Evolutionary conservation across 2,113 vertebrate genomes (phyloP).

Genomic region (Toxostoma redivivum): DNA sequence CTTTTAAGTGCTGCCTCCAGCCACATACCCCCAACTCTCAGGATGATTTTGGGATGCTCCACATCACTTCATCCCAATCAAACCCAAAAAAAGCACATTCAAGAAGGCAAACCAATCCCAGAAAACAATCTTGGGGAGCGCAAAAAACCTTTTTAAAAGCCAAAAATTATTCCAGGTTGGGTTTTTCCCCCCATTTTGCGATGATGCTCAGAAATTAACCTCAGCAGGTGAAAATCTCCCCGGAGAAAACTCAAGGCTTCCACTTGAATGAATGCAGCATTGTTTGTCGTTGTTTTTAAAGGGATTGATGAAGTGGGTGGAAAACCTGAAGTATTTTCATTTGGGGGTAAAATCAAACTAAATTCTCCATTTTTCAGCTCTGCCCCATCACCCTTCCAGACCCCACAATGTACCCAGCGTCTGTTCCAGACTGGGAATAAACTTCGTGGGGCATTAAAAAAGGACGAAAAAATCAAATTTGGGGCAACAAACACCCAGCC

Average conservation of each 20-base stretch:
- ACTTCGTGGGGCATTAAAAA: fast-evolving
- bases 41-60: background rate
- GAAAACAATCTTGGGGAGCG: background rate
- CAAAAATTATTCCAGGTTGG: background rate
- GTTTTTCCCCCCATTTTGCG: fast-evolving
- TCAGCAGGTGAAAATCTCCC: background rate
- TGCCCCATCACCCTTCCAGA: fast-evolving
- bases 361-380: background rate
- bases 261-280: background rate
- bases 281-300: background rate
- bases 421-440: background rate
- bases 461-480: background rate
- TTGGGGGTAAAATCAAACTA: background rate
- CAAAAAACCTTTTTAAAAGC: background rate
- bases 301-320: background rate
- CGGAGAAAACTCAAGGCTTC: background rate
- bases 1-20: background rate
- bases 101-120: background rate
- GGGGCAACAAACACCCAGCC: background rate
- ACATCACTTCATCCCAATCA: background rate
- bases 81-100: background rate
- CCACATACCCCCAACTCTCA: background rate
- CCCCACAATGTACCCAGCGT: fast-evolving
- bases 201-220: background rate
- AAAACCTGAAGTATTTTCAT: background rate